A percentile compares a stretch with the other conserved stretches of the same genome.
Evolutionary conservation across 2,113 vertebrate genomes (phyloP).

Genomic region (Pelusios castaneus): DNA sequence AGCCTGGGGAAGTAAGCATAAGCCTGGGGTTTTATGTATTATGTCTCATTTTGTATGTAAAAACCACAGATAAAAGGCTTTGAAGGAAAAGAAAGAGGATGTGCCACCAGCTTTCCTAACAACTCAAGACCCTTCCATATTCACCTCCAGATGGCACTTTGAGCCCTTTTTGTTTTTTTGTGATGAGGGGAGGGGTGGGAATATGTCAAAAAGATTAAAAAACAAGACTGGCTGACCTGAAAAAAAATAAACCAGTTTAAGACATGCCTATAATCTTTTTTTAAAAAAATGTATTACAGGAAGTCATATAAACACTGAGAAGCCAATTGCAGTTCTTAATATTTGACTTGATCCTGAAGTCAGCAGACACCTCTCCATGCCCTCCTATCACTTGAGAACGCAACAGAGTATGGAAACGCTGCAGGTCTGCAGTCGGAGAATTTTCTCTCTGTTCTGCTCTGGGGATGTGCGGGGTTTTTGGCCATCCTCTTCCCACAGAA

Average conservation of each 20-base stretch:
- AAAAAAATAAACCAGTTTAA: background rate
- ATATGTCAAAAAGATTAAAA: background rate
- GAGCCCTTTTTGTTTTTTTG: background rate
- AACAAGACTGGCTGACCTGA: background rate
- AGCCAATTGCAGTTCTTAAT: background rate
- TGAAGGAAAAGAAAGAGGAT: background rate
- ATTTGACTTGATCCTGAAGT: background rate
- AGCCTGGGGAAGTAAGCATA: background rate
- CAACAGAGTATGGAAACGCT: background rate
- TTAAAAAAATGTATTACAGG: background rate
- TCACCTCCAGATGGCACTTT: background rate
- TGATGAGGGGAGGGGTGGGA: background rate
- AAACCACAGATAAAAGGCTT: background rate
- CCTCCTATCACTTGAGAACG: fast-evolving
- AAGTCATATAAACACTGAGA: background rate
- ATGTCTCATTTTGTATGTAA: background rate
- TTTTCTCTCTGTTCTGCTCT: background rate
- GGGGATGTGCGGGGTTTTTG: background rate
- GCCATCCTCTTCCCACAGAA: background rate
- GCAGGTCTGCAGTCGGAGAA: background rate
- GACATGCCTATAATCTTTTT: background rate
- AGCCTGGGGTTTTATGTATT: background rate
- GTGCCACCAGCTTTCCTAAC: background rate
- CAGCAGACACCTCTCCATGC: background rate
- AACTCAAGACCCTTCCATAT: background rate